A percentile compares a stretch with the other conserved stretches of the same genome.
Conservation (phyloP, 2,797 vertebrate genomes). For the Halcyon badia region DNA sequence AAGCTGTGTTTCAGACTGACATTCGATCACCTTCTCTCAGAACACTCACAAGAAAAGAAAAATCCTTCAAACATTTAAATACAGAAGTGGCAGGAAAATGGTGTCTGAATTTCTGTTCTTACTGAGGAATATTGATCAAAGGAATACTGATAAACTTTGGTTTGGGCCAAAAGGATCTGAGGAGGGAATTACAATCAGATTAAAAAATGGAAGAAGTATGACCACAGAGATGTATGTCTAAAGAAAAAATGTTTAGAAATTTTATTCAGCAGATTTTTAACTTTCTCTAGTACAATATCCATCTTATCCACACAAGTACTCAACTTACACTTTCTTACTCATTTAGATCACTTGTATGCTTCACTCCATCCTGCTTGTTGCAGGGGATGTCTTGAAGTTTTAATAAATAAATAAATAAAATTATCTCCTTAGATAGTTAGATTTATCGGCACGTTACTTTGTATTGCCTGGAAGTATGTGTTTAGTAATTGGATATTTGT, state of each 20-base stretch:
- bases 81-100: background rate
- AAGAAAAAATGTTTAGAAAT: background rate
- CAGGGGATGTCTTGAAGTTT: constrained; percentile 11
- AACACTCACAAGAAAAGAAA: background rate
- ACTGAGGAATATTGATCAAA: background rate
- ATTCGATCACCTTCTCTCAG: background rate
- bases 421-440: constrained; percentile 15
- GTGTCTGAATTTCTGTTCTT: background rate
- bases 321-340: background rate
- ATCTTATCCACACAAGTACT: background rate
- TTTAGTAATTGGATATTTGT: constrained; percentile 78
- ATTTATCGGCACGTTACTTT: constrained; percentile 76
- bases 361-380: constrained; percentile 54
- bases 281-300: background rate
- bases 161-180: background rate
- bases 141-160: background rate
- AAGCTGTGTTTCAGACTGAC: background rate
- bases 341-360: constrained; percentile 39
- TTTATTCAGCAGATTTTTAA: background rate
- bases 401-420: too few species aligned
- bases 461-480: constrained; percentile 66
- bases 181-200: background rate
- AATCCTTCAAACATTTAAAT: background rate
- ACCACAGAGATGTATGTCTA: background rate
- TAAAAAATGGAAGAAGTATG: background rate